These are phyloP conservation scores for Daubentonia madagascariensis DNA, from an alignment of 2,113 vertebrate genomes.

Conservation along the genomic window DNA sequence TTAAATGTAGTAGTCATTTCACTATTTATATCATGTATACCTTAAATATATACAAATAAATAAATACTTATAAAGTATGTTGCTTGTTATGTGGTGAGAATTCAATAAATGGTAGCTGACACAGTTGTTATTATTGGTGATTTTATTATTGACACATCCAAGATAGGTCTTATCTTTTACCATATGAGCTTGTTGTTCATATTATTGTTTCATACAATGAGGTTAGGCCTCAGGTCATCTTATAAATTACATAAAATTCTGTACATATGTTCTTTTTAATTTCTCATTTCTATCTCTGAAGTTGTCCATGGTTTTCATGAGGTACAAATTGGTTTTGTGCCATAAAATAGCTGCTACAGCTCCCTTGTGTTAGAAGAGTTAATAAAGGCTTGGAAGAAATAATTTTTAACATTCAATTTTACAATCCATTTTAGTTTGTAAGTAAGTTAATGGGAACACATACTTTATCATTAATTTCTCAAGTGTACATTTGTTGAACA, in stretches of 20 bases:
- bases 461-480: neutral
- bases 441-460: neutral
- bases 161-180: neutral
- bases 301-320: neutral
- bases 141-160: neutral
- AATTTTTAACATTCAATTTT: neutral
- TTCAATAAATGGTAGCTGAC: neutral
- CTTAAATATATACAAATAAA: neutral
- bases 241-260: neutral
- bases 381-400: neutral
- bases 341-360: neutral
- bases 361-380: neutral
- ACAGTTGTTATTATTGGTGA: neutral
- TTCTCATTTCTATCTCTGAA: neutral
- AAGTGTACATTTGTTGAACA: neutral
- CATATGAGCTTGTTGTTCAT: neutral
- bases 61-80: neutral
- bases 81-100: neutral
- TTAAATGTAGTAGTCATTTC: neutral
- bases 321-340: neutral
- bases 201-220: neutral
- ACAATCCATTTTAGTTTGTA: neutral
- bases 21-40: neutral
- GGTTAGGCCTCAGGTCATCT: neutral
- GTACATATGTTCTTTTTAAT: neutral